phyloP scores from a whole-genome alignment of 2,113 vertebrate genomes.

The Formicarius rufipectus region DNA sequence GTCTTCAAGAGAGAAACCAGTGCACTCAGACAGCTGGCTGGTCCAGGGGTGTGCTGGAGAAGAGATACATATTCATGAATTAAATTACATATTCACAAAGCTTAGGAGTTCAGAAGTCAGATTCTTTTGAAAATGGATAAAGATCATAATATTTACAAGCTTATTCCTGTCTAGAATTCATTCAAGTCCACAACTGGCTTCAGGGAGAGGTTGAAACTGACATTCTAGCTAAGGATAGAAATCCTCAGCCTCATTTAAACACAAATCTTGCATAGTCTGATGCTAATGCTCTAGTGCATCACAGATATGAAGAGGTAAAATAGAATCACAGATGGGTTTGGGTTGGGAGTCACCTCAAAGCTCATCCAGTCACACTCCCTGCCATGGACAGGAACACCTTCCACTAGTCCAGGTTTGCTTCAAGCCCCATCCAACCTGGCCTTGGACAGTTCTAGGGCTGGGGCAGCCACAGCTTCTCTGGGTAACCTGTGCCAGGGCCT shows the following conservation, averaged over 20 bases:
- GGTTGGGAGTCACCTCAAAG: not conserved
- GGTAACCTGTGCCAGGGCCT: not conserved
- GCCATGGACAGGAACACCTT: not conserved
- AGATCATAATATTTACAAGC: not conserved
- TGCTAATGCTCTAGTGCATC: not conserved
- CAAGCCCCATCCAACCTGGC: fast-evolving
- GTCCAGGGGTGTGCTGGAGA: constrained; percentile 88
- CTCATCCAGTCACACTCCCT: fast-evolving
- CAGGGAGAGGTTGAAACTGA: not conserved
- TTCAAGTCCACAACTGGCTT: not conserved
- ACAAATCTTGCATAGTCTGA: not conserved
- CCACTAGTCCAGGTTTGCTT: fast-evolving
- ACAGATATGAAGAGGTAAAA: not conserved
- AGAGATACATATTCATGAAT: not conserved
- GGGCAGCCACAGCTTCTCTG: not conserved
- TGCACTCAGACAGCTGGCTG: constrained; percentile 81
- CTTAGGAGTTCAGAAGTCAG: not conserved
- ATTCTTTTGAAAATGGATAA: not conserved
- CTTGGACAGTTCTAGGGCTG: not conserved
- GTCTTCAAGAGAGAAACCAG: constrained; percentile 87
- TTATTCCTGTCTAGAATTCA: not conserved
- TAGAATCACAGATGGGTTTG: not conserved
- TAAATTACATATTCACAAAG: not conserved
- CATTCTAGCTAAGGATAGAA: fast-evolving
- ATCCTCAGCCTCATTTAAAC: not conserved